A percentile compares a stretch with the other conserved stretches of the same genome.
Evolutionary conservation across 1,140 invertebrate genomes (phyloP).

Genomic region (honey bee (Apis mellifera)): Amel_HAv3.1 CM009935.2:9196501-9197000

Average conservation of each 20-base stretch:
- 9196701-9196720: background rate
- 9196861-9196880: background rate
- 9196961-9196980: background rate
- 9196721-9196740: background rate
- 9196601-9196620: too few relatives aligned
- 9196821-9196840: conserved; percentile 2
- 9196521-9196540: too few relatives aligned
- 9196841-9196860: background rate
- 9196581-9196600: too few relatives aligned
- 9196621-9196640: too few relatives aligned
- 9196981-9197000: background rate
- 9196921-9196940: conserved; percentile 22
- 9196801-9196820: conserved; percentile 34
- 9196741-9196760: background rate
- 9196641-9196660: too few relatives aligned
- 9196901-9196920: conserved; percentile 36
- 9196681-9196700: background rate
- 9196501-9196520: too few relatives aligned
- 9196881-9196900: conserved; percentile 39
- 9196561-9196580: too few relatives aligned
- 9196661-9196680: background rate
- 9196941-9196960: background rate
- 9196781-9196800: conserved; percentile 12
- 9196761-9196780: background rate
- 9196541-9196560: too few relatives aligned